These are phyloP conservation scores for Drosophila kambysellisi DNA, from an alignment of 2,888 invertebrate species.

Conservation along the genomic window DNA sequence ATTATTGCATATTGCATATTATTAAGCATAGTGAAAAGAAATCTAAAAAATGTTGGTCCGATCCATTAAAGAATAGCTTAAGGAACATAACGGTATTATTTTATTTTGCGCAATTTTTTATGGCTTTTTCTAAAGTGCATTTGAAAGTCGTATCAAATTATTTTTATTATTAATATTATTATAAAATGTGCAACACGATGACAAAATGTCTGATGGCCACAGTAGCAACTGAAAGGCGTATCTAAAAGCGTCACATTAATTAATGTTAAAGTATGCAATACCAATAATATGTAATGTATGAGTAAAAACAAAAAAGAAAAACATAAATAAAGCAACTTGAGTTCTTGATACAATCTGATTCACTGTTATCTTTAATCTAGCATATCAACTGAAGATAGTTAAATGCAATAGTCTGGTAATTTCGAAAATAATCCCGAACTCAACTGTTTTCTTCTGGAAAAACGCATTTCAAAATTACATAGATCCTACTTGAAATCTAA, in stretches of 20 bases:
- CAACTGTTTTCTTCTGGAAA: neutral
- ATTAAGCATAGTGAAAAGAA: too few relatives aligned
- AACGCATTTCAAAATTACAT: neutral
- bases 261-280: neutral
- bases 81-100: too few relatives aligned
- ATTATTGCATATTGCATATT: too few relatives aligned
- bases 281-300: neutral
- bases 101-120: too few relatives aligned
- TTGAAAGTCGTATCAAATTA: conserved; percentile 1
- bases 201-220: conserved; percentile 36
- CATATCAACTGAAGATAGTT: too few relatives aligned
- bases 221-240: conserved; percentile 23
- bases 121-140: conserved; percentile 10
- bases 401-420: neutral
- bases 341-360: neutral
- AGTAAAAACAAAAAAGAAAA: too few relatives aligned
- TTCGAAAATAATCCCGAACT: neutral
- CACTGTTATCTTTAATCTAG: neutral
- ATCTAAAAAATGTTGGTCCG: too few relatives aligned
- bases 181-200: conserved; percentile 34
- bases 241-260: neutral
- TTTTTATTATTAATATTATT: conserved; percentile 9
- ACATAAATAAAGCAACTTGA: neutral
- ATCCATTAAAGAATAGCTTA: too few relatives aligned
- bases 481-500: neutral